Percentiles rank a stretch among this genome's conserved stretches.
Conservation (phyloP, 2,888 invertebrate species). For the Junonia oenone region DNA sequence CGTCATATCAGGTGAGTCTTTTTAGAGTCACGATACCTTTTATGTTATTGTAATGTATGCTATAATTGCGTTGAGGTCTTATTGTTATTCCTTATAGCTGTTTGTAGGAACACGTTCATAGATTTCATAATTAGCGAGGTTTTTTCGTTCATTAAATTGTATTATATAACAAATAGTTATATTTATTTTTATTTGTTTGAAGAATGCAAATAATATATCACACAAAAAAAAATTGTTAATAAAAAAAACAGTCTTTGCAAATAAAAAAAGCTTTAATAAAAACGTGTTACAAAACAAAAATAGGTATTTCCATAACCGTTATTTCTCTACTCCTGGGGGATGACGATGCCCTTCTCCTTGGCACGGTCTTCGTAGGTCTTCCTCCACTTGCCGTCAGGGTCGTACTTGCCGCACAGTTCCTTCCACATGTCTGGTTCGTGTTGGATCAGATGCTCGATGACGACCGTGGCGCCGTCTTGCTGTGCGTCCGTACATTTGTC, state of each 20-base stretch:
- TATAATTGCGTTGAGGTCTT: no score
- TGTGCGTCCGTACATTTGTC: conserved; percentile 82
- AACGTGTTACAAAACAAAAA: neutral
- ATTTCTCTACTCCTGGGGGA: conserved; percentile 38
- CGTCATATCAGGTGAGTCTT: no score
- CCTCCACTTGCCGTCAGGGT: conserved; percentile 83
- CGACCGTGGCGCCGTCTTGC: conserved; percentile 76
- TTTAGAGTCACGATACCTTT: no score
- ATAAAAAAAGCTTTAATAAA: neutral
- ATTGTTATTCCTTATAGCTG: no score
- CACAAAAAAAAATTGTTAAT: no score
- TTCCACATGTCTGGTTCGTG: conserved; percentile 83
- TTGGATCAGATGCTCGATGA: conserved; percentile 83
- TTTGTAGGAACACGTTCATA: no score
- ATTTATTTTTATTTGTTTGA: no score
- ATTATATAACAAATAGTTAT: no score
- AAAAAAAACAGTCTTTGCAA: neutral
- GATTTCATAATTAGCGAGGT: no score
- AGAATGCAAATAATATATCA: no score
- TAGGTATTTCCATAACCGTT: neutral
- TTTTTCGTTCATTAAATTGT: no score
- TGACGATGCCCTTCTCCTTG: conserved; percentile 64
- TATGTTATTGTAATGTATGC: no score
- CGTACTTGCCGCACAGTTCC: conserved; percentile 83
- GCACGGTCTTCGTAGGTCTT: conserved; percentile 82